phyloP scores from a whole-genome alignment of 2,888 invertebrate genomes.

The Drosophila kokeensis region DNA sequence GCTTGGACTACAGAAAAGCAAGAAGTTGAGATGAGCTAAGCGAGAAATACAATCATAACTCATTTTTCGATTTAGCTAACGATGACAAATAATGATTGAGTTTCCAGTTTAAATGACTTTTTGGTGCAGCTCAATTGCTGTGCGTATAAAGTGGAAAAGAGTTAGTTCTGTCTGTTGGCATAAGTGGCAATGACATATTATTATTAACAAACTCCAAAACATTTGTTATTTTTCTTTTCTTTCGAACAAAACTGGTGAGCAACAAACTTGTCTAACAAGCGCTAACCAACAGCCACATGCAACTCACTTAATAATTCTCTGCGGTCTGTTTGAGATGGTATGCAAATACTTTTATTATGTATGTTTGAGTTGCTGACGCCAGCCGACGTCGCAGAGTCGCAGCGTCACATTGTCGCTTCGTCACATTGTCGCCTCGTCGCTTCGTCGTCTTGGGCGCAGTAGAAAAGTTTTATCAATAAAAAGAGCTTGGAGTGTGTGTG shows the following conservation, averaged over 20 bases:
- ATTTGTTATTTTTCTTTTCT: background rate
- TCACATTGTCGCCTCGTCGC: slow-evolving; percentile 9
- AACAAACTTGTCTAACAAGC: background rate
- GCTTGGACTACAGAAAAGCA: background rate
- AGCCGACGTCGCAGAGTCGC: background rate
- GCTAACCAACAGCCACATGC: background rate
- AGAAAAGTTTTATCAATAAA: slow-evolving; percentile 76
- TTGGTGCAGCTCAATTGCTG: background rate
- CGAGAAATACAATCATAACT: background rate
- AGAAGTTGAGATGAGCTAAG: background rate
- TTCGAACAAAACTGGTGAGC: background rate
- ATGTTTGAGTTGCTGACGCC: slow-evolving; percentile 2
- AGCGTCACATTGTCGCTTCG: background rate
- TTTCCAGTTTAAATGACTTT: background rate
- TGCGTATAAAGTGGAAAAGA: background rate
- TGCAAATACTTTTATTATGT: slow-evolving; percentile 15
- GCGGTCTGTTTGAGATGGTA: background rate
- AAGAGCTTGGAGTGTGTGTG: slow-evolving; percentile 57
- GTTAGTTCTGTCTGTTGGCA: background rate
- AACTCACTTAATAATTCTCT: background rate
- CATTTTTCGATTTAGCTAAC: background rate
- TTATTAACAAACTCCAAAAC: background rate
- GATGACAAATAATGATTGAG: background rate
- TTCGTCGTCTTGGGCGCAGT: slow-evolving; percentile 65
- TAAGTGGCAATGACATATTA: background rate